A percentile compares a stretch with the other conserved stretches of the same genome.
These are phyloP conservation scores for Salarias fasciatus DNA, from an alignment of 2,797 vertebrate species.

Conservation along the genomic window DNA sequence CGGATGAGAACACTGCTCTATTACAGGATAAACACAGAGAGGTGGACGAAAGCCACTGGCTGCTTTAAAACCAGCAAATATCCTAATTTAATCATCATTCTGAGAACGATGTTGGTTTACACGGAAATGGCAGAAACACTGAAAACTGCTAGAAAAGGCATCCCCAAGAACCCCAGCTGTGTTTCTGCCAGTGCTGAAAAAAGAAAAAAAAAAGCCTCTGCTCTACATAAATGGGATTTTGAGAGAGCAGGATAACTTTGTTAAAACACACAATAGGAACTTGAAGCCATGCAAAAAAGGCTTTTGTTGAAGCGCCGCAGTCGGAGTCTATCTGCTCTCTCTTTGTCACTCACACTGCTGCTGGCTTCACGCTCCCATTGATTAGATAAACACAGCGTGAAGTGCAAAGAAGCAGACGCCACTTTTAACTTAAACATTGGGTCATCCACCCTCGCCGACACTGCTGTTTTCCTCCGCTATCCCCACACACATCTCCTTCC, in stretches of 20 bases:
- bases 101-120: too few species aligned
- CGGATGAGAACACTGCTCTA: too few species aligned
- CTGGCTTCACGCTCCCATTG: constrained; percentile 45
- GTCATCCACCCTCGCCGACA: constrained; percentile 34
- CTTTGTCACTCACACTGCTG: constrained; percentile 22
- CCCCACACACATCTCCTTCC: constrained; percentile 3
- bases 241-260: constrained; percentile 15
- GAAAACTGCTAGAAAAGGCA: too few species aligned
- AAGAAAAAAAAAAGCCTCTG: background rate
- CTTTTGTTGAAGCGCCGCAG: constrained; percentile 17
- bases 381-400: constrained; percentile 61
- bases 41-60: too few species aligned
- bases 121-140: too few species aligned
- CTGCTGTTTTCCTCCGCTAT: constrained; percentile 7
- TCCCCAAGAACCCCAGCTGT: too few species aligned
- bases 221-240: constrained; percentile 8
- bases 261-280: constrained; percentile 3
- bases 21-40: too few species aligned
- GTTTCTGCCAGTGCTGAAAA: background rate
- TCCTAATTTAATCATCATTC: too few species aligned
- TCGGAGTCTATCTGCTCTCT: constrained; percentile 5
- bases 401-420: constrained; percentile 45
- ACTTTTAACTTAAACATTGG: constrained; percentile 52
- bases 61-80: too few species aligned
- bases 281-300: background rate